Conservation (phyloP, 2,797 vertebrate species). For the Xiphophorus birchmanni region DNA sequence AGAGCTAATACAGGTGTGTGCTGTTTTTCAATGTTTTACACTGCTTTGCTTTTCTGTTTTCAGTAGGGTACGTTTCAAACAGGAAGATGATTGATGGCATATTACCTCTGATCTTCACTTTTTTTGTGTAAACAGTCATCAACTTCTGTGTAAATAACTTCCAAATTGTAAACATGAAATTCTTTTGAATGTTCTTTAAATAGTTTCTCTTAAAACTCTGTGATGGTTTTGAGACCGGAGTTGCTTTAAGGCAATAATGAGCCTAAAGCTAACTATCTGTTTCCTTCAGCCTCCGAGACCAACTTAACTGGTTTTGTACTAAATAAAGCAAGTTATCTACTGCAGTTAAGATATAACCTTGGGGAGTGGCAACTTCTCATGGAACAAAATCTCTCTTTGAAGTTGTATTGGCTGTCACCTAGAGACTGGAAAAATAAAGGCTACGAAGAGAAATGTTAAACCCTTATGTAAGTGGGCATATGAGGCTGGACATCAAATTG, state of each 20-base stretch:
- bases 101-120: neutral
- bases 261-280: neutral
- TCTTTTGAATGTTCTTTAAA: neutral
- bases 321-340: neutral
- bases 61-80: neutral
- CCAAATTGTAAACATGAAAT: neutral
- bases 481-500: neutral
- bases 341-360: neutral
- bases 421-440: neutral
- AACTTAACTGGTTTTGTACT: constrained; percentile 1
- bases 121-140: neutral
- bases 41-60: neutral
- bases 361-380: neutral
- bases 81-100: neutral
- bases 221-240: neutral
- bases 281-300: neutral
- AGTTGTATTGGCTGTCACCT: neutral
- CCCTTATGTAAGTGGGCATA: neutral
- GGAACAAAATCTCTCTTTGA: neutral
- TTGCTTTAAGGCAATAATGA: neutral
- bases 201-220: neutral
- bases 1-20: neutral
- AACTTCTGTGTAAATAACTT: neutral
- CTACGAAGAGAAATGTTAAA: neutral
- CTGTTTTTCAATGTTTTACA: neutral